Evolutionary conservation across 2,113 vertebrate species (phyloP), one percentile per base, ranked within the genome.

Genomic region (Sinocyclocheilus anshuiensis): DNA sequence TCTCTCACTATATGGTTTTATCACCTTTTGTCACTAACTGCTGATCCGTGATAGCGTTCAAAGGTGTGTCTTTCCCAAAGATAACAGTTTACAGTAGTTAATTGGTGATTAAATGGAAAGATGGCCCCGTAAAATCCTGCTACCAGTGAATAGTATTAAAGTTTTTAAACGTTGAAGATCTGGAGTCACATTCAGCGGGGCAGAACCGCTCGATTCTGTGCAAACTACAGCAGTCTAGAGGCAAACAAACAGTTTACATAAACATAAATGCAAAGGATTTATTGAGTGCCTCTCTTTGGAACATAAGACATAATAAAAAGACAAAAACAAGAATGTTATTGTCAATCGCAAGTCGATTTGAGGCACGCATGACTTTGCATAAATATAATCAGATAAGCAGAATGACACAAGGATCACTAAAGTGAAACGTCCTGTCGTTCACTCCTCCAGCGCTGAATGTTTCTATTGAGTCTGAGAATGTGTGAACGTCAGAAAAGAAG

Each of bases 61-160:
- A 96, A 97, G 96, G 95, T 97, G 93, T 95, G 90, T 93, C 72
- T 84, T 86, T 93, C 87, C 91, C 92, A 95, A 94, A 94, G 93
- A 94, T 93, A 95, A 93, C 92, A 94, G 90, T 94, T 95, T 95
- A 93, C 93, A 94, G 92, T 94, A 95, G 92, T 95, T 94, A 95
- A 95, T 95, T 93, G 93, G 91, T 96, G 92, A 93, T 95, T 96
- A 95, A 96, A 95, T 92, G 91, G 92, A 89, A 91, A 93, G 91
- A 94, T 94, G 90, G 89, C 90, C 92, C 91, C 93, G 90, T 94
- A 95, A 95, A 95, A 93, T 65, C 74, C 90, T 87, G 92, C 91
- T 95, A 94, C 92, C 93, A 88, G 91, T 94, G 6, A 63, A 80
- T 20, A 80, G 89, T 13, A n/a, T 94, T 95, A 90, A 92, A 83